Percentiles rank a stretch among this genome's conserved stretches.
Conservation (phyloP, 2,797 vertebrate species). For the Orientallactaga sibirica region DNA sequence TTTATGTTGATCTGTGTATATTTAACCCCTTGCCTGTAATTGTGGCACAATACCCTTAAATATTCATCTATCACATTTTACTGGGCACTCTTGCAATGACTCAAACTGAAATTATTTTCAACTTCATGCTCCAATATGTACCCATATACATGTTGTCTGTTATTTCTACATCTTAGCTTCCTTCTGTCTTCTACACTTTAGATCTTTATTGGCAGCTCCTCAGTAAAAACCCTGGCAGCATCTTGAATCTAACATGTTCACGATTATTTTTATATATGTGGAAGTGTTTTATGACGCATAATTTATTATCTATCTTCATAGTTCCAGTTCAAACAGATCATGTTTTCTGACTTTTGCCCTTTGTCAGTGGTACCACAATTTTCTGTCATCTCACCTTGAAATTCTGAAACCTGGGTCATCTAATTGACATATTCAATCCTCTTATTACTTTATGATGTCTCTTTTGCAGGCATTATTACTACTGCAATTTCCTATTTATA, state of each 20-base stretch:
- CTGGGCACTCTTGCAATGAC: background rate
- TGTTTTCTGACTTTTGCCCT: background rate
- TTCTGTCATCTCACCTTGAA: background rate
- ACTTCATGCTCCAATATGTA: background rate
- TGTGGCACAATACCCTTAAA: background rate
- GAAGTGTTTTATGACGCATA: background rate
- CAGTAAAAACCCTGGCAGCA: background rate
- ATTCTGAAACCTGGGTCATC: constrained; percentile 27
- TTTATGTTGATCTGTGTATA: background rate
- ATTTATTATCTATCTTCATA: constrained; percentile 12
- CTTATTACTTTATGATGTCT: background rate
- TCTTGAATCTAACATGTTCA: background rate
- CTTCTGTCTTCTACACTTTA: background rate
- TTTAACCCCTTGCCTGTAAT: background rate
- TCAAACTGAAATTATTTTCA: background rate
- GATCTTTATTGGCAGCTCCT: background rate
- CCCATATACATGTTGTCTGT: background rate
- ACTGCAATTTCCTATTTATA: background rate
- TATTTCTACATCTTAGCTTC: background rate
- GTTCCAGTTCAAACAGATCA: constrained; percentile 34
- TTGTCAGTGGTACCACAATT: background rate
- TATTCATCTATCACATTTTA: background rate
- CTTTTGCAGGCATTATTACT: background rate
- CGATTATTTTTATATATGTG: background rate
- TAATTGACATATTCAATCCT: background rate